Percentiles rank a stretch among this genome's conserved stretches.
Evolutionary conservation across 2,113 vertebrate species (phyloP).

Genomic region (Grammomys dolichurus): DNA sequence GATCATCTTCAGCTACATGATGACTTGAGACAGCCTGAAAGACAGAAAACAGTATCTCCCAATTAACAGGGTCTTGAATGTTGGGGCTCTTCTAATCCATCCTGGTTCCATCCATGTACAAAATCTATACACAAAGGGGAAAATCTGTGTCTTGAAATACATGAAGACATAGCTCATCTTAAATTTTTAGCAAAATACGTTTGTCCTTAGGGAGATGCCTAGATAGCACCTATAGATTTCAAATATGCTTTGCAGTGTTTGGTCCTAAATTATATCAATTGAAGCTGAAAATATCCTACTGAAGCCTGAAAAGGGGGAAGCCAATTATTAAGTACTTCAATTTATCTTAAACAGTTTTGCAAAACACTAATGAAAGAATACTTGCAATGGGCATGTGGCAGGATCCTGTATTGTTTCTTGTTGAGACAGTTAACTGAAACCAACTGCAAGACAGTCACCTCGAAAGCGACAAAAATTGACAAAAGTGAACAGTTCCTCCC

Average conservation of each 20-base stretch:
- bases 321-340: conserved; percentile 67
- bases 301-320: conserved; percentile 55
- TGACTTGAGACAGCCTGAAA: background rate
- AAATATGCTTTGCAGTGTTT: conserved; percentile 66
- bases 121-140: background rate
- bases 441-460: conserved; percentile 58
- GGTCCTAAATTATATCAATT: conserved; percentile 49
- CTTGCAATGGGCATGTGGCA: conserved; percentile 42
- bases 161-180: conserved; percentile 5
- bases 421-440: conserved; percentile 75
- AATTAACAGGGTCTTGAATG: background rate
- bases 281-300: background rate
- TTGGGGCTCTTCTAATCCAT: background rate
- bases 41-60: background rate
- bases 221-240: conserved; percentile 42
- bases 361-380: conserved; percentile 75
- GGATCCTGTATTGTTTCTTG: conserved; percentile 66
- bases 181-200: conserved; percentile 28
- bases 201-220: conserved; percentile 13
- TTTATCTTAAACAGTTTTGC: conserved; percentile 65
- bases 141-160: conserved; percentile 42
- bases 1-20: background rate
- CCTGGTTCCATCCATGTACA: background rate
- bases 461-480: conserved; percentile 68
- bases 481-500: conserved; percentile 72